Evolutionary conservation across 2,797 vertebrate species (phyloP), one percentile per base, ranked within the genome.

Genomic region (Emydoidea blandingii): DNA sequence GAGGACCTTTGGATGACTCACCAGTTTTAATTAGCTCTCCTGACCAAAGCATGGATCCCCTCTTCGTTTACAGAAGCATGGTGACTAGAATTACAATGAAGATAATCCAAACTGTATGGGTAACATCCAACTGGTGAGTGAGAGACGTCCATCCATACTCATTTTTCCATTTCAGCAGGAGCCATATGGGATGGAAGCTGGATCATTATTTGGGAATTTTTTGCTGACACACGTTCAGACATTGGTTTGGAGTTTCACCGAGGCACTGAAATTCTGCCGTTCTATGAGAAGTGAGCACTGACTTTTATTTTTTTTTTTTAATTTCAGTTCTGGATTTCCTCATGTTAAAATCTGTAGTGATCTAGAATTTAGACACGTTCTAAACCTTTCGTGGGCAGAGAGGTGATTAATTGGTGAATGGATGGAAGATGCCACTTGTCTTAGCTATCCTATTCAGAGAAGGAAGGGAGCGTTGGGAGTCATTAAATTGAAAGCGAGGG

Each of bases 71-170:
- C 94, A 87, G 84, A 87, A 94, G 96, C 88, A 86, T 84, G 88
- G 84, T 96, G 96, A 97, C 97, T 97, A 97, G 97, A 97, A 96
- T 97, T 96, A 96, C 96, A 97, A 97, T 97, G 96, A 97, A 96
- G 97, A 97, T 97, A 97, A 97, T 97, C 97, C 96, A 97, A 96
- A 96, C 96, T 97, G 95, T 91, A 93, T 94, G 95, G 95, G 96
- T 82, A 94, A 95, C 96, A 96, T 97, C 96, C 95, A 97, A 96
- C 96, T 95, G 96, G 96, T 96, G 95, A 96, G 96, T 94, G 94
- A 93, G 94, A 97, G 95, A 96, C 94, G 94, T 96, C 96, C 96
- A 96, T 97, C 96, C 97, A 34, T 96, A 95, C 96, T 97, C 97
- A 93, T 95, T 97, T 97, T 90, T 96, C 37, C 94, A 97, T 95